These are phyloP conservation scores for Threskiornis aethiopicus DNA, from an alignment of 2,797 vertebrate genomes.

Conservation along the genomic window DNA sequence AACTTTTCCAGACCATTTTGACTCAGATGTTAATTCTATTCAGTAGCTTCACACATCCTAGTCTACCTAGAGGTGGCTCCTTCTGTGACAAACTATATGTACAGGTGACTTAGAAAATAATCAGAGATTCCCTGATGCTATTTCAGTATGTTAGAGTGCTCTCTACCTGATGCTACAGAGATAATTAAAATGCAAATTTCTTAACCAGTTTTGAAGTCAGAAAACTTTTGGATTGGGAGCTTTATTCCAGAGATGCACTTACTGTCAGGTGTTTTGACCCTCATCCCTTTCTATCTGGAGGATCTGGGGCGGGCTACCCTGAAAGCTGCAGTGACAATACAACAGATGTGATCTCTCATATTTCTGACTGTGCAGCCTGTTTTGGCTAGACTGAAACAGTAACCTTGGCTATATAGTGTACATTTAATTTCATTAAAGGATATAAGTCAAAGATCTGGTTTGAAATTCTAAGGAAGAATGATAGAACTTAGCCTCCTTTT, in stretches of 20 bases:
- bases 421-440: not conserved
- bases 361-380: not conserved
- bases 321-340: not conserved
- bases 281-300: not conserved
- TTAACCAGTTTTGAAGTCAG: not conserved
- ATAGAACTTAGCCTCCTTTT: not conserved
- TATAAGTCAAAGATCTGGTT: not conserved
- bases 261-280: not conserved
- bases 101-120: not conserved
- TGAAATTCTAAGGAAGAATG: not conserved
- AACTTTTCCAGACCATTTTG: fast-evolving
- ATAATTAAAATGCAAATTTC: not conserved
- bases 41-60: not conserved
- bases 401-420: not conserved
- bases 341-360: not conserved
- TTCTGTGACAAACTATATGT: not conserved
- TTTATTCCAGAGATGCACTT: not conserved
- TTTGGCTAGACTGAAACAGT: not conserved
- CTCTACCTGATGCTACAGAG: not conserved
- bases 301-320: not conserved
- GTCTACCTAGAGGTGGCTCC: not conserved
- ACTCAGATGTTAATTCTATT: not conserved
- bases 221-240: not conserved
- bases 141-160: not conserved
- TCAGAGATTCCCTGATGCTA: not conserved